Conservation (phyloP, 2,113 vertebrate genomes). For the Microcebus murinus region DNA sequence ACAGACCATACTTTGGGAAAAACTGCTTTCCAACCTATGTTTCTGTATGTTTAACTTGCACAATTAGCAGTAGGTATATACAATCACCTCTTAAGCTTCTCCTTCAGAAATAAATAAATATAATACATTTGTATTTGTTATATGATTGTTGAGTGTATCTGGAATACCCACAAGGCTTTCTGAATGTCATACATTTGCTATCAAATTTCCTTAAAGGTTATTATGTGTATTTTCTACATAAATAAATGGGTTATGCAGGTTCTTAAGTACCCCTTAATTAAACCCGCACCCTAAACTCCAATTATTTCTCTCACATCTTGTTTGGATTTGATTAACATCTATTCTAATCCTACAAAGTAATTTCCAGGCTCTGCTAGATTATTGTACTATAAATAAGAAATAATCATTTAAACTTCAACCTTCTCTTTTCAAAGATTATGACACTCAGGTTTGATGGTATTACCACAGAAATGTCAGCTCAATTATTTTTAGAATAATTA, state of each 20-base stretch:
- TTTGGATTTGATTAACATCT: constrained; percentile 66
- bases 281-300: constrained; percentile 46
- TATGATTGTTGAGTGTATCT: neutral
- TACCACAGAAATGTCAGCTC: constrained; percentile 67
- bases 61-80: neutral
- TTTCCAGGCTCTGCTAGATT: constrained; percentile 17
- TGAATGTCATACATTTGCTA: constrained; percentile 48
- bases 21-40: neutral
- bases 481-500: constrained; percentile 76
- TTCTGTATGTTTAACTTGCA: neutral
- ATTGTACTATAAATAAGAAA: constrained; percentile 68
- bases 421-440: constrained; percentile 66
- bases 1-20: neutral
- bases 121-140: neutral
- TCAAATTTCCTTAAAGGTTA: constrained; percentile 55
- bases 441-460: constrained; percentile 62
- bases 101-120: neutral
- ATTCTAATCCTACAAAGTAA: constrained; percentile 60
- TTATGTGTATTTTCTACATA: constrained; percentile 53
- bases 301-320: constrained; percentile 57
- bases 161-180: neutral
- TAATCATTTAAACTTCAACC: constrained; percentile 67
- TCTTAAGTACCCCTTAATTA: constrained; percentile 63
- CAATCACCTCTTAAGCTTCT: neutral
- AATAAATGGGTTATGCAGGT: constrained; percentile 45